These are phyloP conservation scores for Synchiropus splendidus DNA, from an alignment of 2,113 vertebrate genomes.

Conservation along the genomic window DNA sequence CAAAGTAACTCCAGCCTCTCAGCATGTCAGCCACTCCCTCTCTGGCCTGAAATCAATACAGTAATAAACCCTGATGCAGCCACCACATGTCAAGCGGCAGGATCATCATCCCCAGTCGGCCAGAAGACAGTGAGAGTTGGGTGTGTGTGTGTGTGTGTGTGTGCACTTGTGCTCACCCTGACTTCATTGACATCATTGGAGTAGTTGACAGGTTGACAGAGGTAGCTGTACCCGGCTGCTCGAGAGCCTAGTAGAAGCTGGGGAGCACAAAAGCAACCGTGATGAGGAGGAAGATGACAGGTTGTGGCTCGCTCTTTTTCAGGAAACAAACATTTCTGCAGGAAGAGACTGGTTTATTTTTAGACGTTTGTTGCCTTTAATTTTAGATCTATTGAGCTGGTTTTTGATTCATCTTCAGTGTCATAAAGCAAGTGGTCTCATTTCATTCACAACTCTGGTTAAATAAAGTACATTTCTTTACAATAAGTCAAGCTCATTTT, in stretches of 20 bases:
- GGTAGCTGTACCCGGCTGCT: constrained; percentile 92
- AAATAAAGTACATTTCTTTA: too few species aligned
- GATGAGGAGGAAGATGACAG: too few species aligned
- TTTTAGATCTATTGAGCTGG: too few species aligned
- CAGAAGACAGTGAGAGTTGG: background rate
- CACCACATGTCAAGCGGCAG: background rate
- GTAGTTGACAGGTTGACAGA: constrained; percentile 94
- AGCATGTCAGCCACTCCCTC: constrained; percentile 12
- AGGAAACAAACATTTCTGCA: background rate
- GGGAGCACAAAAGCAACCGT: background rate
- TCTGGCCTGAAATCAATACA: constrained; percentile 18
- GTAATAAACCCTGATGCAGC: background rate
- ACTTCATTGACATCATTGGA: constrained; percentile 93
- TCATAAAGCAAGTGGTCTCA: too few species aligned
- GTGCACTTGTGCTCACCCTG: constrained; percentile 73
- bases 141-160: background rate
- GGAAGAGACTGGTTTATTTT: too few species aligned
- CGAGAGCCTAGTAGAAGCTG: constrained; percentile 86
- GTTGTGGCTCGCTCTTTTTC: too few species aligned
- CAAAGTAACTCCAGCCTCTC: constrained; percentile 6
- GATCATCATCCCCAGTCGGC: constrained; percentile 3
- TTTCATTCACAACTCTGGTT: too few species aligned
- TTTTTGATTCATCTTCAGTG: too few species aligned
- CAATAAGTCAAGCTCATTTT: too few species aligned
- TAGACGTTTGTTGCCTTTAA: too few species aligned